Evolutionary conservation across 2,888 invertebrate species (phyloP).

Genomic region (Nomada fucata): DNA sequence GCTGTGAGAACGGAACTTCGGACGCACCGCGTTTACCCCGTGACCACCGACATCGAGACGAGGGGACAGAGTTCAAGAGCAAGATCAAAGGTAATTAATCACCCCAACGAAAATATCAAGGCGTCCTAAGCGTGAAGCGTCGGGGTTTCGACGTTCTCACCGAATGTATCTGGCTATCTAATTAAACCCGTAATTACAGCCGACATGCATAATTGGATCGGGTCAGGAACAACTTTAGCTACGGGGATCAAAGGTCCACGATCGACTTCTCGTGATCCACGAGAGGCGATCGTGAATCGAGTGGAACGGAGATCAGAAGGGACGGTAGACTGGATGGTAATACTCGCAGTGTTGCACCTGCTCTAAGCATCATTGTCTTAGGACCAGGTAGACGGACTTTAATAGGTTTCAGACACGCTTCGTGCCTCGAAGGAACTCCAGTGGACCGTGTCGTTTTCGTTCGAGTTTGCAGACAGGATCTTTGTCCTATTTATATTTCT

Average conservation of each 20-base stretch:
- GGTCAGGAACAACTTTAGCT: conserved; percentile 42
- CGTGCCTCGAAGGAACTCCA: conserved; percentile 65
- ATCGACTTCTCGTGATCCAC: conserved; percentile 58
- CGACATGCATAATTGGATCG: conserved; percentile 61
- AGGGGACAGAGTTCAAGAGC: conserved; percentile 20
- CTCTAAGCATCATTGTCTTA: conserved; percentile 67
- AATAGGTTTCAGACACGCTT: conserved; percentile 73
- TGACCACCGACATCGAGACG: conserved; percentile 1
- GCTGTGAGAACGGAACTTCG: background rate
- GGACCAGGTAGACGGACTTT: conserved; percentile 67
- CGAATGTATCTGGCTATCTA: conserved; percentile 47
- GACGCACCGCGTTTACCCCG: background rate
- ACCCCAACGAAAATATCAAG: conserved; percentile 39
- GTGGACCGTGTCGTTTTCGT: conserved; percentile 69
- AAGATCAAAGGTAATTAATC: conserved; percentile 47
- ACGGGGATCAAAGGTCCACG: conserved; percentile 62
- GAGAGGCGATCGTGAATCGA: conserved; percentile 20
- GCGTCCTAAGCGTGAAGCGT: background rate
- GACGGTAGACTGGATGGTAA: conserved; percentile 6
- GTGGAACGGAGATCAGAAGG: background rate
- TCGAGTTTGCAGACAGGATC: conserved; percentile 31
- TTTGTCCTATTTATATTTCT: conserved; percentile 31
- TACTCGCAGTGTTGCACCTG: conserved; percentile 62
- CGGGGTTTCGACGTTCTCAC: conserved; percentile 48
- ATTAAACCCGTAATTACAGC: conserved; percentile 64